These are phyloP conservation scores for Procambarus clarkii DNA, from an alignment of 1,140 invertebrate species.

Conservation along the genomic window DNA sequence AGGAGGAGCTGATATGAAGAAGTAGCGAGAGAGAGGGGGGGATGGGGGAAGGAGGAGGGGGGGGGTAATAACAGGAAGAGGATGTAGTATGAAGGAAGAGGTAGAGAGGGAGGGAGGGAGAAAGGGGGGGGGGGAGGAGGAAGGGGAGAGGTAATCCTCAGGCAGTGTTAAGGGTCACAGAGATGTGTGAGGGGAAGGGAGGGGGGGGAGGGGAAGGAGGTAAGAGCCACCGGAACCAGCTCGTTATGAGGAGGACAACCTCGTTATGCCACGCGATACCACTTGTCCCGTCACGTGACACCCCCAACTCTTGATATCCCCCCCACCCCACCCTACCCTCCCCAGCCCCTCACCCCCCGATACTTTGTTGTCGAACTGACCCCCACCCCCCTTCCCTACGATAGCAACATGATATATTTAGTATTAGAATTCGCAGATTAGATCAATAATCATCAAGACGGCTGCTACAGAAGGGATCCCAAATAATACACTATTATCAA, in stretches of 20 bases:
- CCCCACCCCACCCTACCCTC: neutral
- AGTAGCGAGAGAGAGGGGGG: neutral
- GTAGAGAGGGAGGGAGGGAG: neutral
- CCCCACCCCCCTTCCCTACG: too few relatives aligned
- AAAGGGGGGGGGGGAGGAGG: neutral
- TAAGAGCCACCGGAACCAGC: slow-evolving; percentile 34
- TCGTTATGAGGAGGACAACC: slow-evolving; percentile 35
- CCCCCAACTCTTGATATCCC: slow-evolving; percentile 24
- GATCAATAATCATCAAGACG: too few relatives aligned
- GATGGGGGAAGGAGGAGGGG: neutral
- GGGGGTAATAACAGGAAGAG: neutral
- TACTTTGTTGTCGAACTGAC: too few relatives aligned
- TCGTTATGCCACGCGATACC: slow-evolving; percentile 56
- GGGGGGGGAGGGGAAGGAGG: neutral
- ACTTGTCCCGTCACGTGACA: slow-evolving; percentile 31
- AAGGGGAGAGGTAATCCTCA: neutral
- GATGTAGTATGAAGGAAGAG: too few relatives aligned
- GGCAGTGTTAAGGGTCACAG: slow-evolving; percentile 10
- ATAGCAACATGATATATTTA: too few relatives aligned
- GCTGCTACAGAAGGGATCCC: too few relatives aligned
- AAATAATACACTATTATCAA: too few relatives aligned
- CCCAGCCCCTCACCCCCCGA: neutral
- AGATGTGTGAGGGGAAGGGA: neutral
- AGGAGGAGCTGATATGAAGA: neutral
- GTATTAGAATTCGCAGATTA: too few relatives aligned